Base-by-base conservation (phyloP, 2,113 vertebrate genomes). In the Sinocyclocheilus anophthalmus region DNA sequence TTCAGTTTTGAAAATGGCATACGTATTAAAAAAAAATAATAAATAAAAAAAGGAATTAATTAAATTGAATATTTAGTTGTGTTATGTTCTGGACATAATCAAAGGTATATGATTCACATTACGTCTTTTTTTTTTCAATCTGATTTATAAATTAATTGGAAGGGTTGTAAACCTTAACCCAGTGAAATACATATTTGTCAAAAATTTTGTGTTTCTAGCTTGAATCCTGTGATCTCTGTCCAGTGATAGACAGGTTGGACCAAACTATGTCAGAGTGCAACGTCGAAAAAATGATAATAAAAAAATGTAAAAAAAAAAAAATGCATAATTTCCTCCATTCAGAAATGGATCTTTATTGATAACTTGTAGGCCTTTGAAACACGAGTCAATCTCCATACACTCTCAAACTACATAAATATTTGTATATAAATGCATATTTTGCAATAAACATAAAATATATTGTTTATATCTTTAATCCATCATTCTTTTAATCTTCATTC, bases 11-110 rank as follows among this genome's bases (percentile, higher is more conserved):
- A 45, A 85, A 69, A 88, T 85, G 75, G 75, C 67, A 37, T 37
- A 37, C 3, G 87, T 87, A 86, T 88, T n/a, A 80, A 76, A 90
- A 83, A 88, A 76, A 82, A 67, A n/a, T 92, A 89, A 91, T 33
- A 92, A 91, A n/a, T 77, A 55, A 48, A 3, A 33, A 48, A 48
- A 48, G 0, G n/a, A 48, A 2, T 18, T 18, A 53, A n/a, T 4
- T 16, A 16, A n/a, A 5, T 69, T 55, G 24, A n/a, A 73, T 30
- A 33, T 55, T 37, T 72, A 42, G 16, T 42, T 42, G 70, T n/a
- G 20, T 73, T 73, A 39, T 73, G 20, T 50, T 50, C 6, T 37
- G 7, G 18, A 22, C 57, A 61, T n/a, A 61, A n/a, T n/a, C n/a
- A n/a, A 48, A n/a, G 22, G 12, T 48, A 12, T 48, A 48, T 48